Percentiles rank a stretch among this genome's conserved stretches.
phyloP scores from a whole-genome alignment of 2,797 vertebrate species.

The Phaenicophaeus curvirostris region DNA sequence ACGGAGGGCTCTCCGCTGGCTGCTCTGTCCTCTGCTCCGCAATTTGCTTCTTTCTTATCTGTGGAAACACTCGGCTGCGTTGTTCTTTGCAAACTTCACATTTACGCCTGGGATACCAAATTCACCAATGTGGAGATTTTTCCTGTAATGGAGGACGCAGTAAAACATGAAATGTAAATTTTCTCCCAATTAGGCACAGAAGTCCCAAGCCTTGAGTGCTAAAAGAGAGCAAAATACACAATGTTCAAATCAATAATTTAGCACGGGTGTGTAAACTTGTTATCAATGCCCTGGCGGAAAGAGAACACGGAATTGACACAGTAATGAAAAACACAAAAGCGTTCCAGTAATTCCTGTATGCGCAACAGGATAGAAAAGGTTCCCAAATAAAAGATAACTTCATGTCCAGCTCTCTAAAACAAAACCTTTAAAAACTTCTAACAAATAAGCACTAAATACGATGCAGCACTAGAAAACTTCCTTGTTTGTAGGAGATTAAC shows the following conservation, averaged over 20 bases:
- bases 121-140: background rate
- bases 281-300: background rate
- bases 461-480: background rate
- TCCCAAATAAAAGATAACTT: background rate
- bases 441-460: background rate
- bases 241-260: background rate
- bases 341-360: background rate
- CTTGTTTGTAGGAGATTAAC: rapidly evolving
- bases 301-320: background rate
- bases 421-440: background rate
- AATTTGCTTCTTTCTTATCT: background rate
- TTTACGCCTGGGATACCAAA: background rate
- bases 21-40: background rate
- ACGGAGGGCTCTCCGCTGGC: background rate
- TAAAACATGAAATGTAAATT: background rate
- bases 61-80: background rate
- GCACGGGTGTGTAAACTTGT: background rate
- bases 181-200: background rate
- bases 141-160: background rate
- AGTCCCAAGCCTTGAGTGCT: background rate
- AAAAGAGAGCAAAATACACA: background rate
- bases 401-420: background rate
- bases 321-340: background rate
- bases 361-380: background rate
- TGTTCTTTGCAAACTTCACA: background rate